Evolutionary conservation across 2,888 invertebrate genomes (phyloP), one percentile per base, ranked within the genome.

Genomic region (Mythimna pallens): DNA sequence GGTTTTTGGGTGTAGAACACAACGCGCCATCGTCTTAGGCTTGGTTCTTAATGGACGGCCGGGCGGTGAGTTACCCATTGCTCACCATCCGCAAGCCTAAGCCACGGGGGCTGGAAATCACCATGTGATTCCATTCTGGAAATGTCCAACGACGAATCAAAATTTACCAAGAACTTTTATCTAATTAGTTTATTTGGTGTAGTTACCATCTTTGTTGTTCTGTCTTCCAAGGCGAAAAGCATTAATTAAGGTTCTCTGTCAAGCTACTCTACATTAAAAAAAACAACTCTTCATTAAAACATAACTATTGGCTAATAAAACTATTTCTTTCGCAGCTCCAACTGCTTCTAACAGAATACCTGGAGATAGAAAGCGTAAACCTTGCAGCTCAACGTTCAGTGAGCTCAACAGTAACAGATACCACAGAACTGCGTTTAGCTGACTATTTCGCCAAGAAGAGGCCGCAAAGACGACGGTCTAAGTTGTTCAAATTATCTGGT

Each of bases 351-450:
- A 98, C 98, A 25, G 99, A 99, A 89, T 99, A 99, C 93, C 94
- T 99, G 84, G 98, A 99, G 91, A 98, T 99, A 70, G 98, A 98
- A 93, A 98, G 98, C 92, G 97, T 98, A 82, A 96, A 97, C 40
- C 96, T 97, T 52, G 97, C 97, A 84, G 96, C 94, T 80, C 97
- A 93, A 87, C 97, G 93, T 0, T 80, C 87, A 0, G 76, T 72
- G 0, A 81, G 83, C 8, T 78, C 76, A 0, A 80, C 76, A 5
- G 80, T 75, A 0, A 65, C 6, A 12, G 83, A 62, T 85, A 80
- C 12, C 63, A 80, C 75, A 5, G 91, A 92, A 10, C 84, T 92
- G 55, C 88, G 92, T 0, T 77, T 95, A 1, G 85, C 93, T 0
- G 95, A 95, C 81, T 95, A 95, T 87, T 96, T 95, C 88, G 93